Evolutionary conservation across 2,888 invertebrate species (phyloP), one percentile per base, ranked within the genome.

Genomic region (Drosophila stalkeri): DNA sequence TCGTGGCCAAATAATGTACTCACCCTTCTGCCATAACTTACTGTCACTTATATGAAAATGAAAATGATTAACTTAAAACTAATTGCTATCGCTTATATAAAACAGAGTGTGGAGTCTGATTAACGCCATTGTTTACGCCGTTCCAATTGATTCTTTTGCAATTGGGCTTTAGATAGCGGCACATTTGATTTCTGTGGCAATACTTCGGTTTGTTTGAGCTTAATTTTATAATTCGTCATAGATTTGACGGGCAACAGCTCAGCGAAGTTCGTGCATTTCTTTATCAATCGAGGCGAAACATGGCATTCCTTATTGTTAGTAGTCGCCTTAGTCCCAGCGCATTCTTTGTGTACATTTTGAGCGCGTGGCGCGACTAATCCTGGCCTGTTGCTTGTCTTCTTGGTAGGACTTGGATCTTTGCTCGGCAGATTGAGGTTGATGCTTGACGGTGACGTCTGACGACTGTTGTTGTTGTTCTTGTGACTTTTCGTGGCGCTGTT

Each of bases 111-210:
- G 1, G 16, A 37, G 9, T 9, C 8, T 5, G 20, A 8, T 61
- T 64, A 78, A 20, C 78, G 78, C 78, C 78, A 78, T 62, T 55
- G 68, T 11, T 35, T 55, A 5, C 35, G 56, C 1, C 62, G 64
- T 2, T 78, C 77, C 18, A 61, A 47, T 3, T 44, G 51, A 37
- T 39, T 44, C 11, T 69, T 64, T 18, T 64, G 69, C 41, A 73
- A 8, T 11, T 77, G 73, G 1, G 61, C 57, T 49, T 65, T 77
- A 20, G 72, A 65, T 7, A 8, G 56, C 2, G 65, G 52, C 11
- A 41, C 4, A 39, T 27, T 31, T 4, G 54, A 11, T 33, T 35
- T 72, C 0, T 11, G 14, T 3, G 8, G 0, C 27, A 4, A 9
- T 20, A 6, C 11, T 2, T 49, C 39, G 11, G 3, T 11, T 7